Evolutionary conservation across 35 echinoderm and acorn worm species (phyloP).

Genomic region (Antedon bifida): DNA sequence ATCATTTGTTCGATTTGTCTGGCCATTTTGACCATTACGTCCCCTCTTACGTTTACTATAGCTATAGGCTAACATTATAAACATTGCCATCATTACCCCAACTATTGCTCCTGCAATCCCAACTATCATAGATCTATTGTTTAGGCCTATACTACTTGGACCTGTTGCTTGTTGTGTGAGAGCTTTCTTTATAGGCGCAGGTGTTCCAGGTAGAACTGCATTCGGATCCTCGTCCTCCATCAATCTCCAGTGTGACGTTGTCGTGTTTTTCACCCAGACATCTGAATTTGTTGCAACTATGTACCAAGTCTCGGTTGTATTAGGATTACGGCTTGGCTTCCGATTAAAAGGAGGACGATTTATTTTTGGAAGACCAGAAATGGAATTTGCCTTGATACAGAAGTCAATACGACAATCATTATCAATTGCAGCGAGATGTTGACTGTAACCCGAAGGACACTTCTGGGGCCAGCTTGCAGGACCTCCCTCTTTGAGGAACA

Average conservation of each 20-base stretch:
- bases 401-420: conserved; percentile 13
- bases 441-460: conserved; percentile 16
- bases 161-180: too few relatives aligned
- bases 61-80: too few relatives aligned
- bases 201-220: too few relatives aligned
- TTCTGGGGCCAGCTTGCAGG: conserved; percentile 5
- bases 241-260: background rate
- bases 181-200: too few relatives aligned
- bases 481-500: conserved; percentile 3
- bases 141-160: too few relatives aligned
- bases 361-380: background rate
- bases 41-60: too few relatives aligned
- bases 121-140: too few relatives aligned
- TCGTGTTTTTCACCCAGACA: background rate
- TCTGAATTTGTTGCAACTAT: background rate
- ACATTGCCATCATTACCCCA: too few relatives aligned
- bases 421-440: conserved; percentile 16
- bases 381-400: conserved; percentile 12
- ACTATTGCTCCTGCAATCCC: too few relatives aligned
- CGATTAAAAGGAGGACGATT: conserved; percentile 1
- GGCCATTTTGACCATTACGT: too few relatives aligned
- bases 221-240: too few relatives aligned
- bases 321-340: background rate
- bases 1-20: too few relatives aligned
- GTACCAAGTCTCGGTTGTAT: background rate